Evolutionary conservation across 2,888 invertebrate species (phyloP).

Genomic region (Bembecia ichneumoniformis): DNA sequence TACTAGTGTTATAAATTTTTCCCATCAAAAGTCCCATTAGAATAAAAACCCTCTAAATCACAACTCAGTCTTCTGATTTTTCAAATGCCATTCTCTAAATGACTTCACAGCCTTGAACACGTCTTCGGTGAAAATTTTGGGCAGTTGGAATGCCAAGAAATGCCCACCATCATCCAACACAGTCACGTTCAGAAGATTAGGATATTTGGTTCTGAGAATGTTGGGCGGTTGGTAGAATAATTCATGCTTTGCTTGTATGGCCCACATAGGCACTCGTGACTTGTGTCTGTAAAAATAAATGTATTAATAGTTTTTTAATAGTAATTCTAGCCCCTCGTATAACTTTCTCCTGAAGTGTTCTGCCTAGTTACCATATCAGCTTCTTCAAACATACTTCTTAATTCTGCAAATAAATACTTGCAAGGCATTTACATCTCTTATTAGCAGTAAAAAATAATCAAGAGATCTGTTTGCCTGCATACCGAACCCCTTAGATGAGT

Average conservation of each 20-base stretch:
- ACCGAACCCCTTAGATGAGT: too few species aligned
- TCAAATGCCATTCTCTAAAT: slow-evolving; percentile 29
- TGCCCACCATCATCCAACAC: slow-evolving; percentile 82
- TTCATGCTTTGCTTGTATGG: slow-evolving; percentile 80
- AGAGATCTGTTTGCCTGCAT: too few species aligned
- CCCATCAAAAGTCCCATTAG: too few species aligned
- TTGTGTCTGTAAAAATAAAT: slow-evolving; percentile 67
- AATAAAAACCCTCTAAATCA: not conserved
- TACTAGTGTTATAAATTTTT: too few species aligned
- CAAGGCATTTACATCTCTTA: too few species aligned
- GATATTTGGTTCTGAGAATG: slow-evolving; percentile 71
- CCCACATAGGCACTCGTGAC: slow-evolving; percentile 76
- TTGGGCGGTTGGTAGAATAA: slow-evolving; percentile 72
- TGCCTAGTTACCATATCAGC: too few species aligned
- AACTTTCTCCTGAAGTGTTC: too few species aligned
- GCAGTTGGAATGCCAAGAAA: slow-evolving; percentile 87
- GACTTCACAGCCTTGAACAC: slow-evolving; percentile 53
- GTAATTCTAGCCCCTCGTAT: not conserved
- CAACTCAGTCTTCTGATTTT: slow-evolving; percentile 3
- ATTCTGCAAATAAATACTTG: too few species aligned
- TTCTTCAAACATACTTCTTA: too few species aligned
- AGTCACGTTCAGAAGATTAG: slow-evolving; percentile 76
- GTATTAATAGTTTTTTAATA: not conserved
- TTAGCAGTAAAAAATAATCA: too few species aligned
- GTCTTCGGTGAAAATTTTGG: slow-evolving; percentile 78